Conservation (phyloP, 2,888 invertebrate genomes). For the Pecten maximus region DNA sequence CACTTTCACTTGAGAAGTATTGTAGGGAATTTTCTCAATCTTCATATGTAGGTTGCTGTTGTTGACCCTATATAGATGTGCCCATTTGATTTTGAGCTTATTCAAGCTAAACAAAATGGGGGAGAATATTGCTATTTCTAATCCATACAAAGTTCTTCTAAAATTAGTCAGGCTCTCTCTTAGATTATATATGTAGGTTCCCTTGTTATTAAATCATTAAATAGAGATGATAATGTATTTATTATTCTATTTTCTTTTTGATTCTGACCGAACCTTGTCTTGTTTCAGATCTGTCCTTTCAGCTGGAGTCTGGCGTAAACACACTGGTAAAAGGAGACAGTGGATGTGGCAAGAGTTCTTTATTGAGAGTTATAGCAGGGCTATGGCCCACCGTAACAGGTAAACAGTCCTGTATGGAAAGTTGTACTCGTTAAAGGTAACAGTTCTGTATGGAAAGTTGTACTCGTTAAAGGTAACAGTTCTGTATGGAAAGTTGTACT, state of each 20-base stretch:
- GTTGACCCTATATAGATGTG: no score
- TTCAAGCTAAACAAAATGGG: no score
- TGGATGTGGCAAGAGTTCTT: constrained; percentile 94
- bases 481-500: constrained; percentile 95
- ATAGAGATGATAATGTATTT: background rate
- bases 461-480: no score
- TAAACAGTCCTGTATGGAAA: constrained; percentile 88
- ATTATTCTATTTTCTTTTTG: background rate
- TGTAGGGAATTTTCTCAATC: no score
- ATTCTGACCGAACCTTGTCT: background rate
- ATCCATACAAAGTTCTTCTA: no score
- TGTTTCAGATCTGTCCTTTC: constrained; percentile 82
- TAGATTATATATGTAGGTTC: no score
- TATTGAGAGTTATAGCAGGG: constrained; percentile 96
- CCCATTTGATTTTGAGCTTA: no score
- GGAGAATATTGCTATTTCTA: no score
- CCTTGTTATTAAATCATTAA: no score
- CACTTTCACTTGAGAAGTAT: no score
- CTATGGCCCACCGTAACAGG: constrained; percentile 91
- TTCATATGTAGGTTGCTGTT: no score
- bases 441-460: constrained; percentile 92
- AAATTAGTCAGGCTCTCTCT: no score
- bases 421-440: constrained; percentile 87
- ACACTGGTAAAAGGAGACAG: constrained; percentile 96
- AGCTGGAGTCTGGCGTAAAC: constrained; percentile 83